These are phyloP conservation scores for Drymodes brunneopygia DNA, from an alignment of 2,113 vertebrate genomes.

Conservation along the genomic window DNA sequence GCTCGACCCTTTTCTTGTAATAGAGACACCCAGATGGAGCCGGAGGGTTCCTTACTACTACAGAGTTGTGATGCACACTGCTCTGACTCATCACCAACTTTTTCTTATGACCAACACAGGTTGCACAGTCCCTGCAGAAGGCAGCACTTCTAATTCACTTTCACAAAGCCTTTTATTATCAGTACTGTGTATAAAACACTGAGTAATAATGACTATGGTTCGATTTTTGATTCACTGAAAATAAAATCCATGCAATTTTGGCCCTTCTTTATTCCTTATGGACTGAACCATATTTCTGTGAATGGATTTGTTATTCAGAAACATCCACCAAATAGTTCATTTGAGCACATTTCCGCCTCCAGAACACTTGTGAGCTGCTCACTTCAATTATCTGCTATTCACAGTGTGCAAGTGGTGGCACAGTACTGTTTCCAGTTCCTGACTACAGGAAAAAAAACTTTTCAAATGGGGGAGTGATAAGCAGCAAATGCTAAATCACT, in stretches of 20 bases:
- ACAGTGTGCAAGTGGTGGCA: not conserved
- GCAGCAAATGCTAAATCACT: slow-evolving; percentile 22
- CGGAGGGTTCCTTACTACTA: not conserved
- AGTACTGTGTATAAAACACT: not conserved
- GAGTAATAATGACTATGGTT: not conserved
- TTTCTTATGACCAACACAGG: not conserved
- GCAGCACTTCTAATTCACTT: not conserved
- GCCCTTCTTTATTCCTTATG: not conserved
- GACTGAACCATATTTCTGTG: slow-evolving; percentile 24
- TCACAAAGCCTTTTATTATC: not conserved
- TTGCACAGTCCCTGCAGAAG: not conserved
- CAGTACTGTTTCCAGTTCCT: slow-evolving; percentile 19
- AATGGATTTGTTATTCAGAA: slow-evolving; percentile 54
- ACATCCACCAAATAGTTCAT: slow-evolving; percentile 25
- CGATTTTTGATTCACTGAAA: not conserved
- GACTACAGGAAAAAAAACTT: slow-evolving; percentile 24
- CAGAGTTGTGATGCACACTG: not conserved
- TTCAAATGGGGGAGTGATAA: slow-evolving; percentile 1
- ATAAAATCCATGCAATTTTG: not conserved
- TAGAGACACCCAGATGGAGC: not conserved
- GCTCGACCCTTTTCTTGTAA: not conserved
- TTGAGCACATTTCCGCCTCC: slow-evolving; percentile 38
- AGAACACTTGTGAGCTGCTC: slow-evolving; percentile 49
- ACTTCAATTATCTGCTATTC: slow-evolving; percentile 59
- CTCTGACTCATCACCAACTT: not conserved